These are phyloP conservation scores for Periparus ater DNA, from an alignment of 2,797 vertebrate species.

Conservation along the genomic window DNA sequence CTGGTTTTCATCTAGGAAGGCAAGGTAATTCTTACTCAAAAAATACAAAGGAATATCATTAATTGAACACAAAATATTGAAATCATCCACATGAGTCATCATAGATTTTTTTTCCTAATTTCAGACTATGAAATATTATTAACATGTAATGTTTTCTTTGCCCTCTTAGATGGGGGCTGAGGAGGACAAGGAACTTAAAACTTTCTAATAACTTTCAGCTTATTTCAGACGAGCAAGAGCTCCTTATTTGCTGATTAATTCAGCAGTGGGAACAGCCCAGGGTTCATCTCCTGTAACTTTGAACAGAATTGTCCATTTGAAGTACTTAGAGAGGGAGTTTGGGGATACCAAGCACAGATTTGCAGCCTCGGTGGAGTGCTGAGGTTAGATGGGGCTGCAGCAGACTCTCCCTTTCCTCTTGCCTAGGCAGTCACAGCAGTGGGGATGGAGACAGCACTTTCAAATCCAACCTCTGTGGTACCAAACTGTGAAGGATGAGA, in stretches of 20 bases:
- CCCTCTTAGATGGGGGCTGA: fast-evolving
- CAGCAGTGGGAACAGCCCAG: background rate
- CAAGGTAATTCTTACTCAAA: background rate
- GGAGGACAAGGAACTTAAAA: background rate
- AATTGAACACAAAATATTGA: background rate
- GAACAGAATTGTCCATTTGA: background rate
- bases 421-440: background rate
- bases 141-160: background rate
- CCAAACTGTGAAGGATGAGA: background rate
- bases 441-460: background rate
- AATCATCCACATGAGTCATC: background rate
- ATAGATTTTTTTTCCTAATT: background rate
- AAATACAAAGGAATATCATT: background rate
- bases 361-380: background rate
- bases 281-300: background rate
- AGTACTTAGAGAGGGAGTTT: background rate
- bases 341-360: background rate
- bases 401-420: background rate
- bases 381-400: background rate
- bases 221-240: background rate
- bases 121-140: background rate
- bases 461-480: background rate
- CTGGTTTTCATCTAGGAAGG: background rate
- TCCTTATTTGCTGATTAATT: background rate
- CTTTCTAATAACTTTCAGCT: background rate